Conservation (phyloP, 53 echinoderm and acorn worm genomes). For the Astropecten irregularis region DNA sequence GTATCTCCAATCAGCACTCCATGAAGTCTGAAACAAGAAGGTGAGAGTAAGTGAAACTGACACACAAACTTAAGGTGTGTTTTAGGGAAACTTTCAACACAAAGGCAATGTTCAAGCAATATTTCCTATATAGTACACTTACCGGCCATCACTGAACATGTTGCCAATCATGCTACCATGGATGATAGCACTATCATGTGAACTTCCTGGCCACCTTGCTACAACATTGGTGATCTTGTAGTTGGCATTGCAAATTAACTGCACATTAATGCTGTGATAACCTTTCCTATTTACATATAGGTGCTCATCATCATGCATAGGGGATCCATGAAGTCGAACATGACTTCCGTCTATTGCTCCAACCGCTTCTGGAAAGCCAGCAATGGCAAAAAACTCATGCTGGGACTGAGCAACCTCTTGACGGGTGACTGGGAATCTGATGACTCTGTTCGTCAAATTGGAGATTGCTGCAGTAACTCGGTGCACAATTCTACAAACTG, state of each 20-base stretch:
- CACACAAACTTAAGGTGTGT: too few species aligned
- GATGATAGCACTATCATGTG: slow-evolving; percentile 14
- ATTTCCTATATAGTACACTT: too few species aligned
- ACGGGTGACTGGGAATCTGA: not conserved
- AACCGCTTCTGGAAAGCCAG: too few species aligned
- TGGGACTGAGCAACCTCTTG: not conserved
- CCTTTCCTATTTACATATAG: slow-evolving; percentile 31
- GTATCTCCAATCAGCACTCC: slow-evolving; percentile 15
- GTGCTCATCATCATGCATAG: slow-evolving; percentile 12
- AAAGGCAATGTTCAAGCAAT: too few species aligned
- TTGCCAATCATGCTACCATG: not conserved
- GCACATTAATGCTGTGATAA: slow-evolving; percentile 37
- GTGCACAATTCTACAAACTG: not conserved
- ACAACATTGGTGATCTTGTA: slow-evolving; percentile 26
- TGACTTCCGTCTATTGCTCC: slow-evolving; percentile 16
- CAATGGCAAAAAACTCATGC: not conserved
- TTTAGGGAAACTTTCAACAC: too few species aligned
- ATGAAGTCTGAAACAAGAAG: slow-evolving; percentile 1
- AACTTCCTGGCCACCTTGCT: slow-evolving; percentile 50
- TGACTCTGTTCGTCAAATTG: not conserved
- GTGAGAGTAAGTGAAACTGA: too few species aligned
- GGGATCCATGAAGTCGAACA: not conserved
- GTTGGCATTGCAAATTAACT: slow-evolving; percentile 46
- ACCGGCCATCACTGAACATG: slow-evolving; percentile 4
- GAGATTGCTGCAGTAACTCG: not conserved